Evolutionary conservation across 2,113 vertebrate species (phyloP).

Genomic region (Marmota monax): DNA sequence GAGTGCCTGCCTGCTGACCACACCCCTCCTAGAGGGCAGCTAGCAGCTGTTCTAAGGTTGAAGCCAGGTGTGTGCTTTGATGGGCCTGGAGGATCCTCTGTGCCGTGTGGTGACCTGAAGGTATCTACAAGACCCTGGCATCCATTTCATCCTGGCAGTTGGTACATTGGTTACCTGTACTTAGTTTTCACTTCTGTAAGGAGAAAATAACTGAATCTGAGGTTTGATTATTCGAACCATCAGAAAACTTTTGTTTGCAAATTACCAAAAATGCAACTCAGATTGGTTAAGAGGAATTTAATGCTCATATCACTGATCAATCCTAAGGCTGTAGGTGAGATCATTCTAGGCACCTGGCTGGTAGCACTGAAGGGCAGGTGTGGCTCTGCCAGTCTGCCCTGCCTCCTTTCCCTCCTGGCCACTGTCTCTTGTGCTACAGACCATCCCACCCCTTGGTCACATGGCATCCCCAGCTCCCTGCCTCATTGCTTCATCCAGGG

Average conservation of each 20-base stretch:
- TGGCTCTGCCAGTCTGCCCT: too few species aligned
- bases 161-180: neutral
- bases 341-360: too few species aligned
- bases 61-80: too few species aligned
- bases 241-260: neutral
- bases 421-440: too few species aligned
- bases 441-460: too few species aligned
- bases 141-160: too few species aligned
- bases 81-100: neutral
- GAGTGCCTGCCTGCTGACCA: neutral
- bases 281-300: neutral
- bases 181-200: neutral
- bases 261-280: neutral
- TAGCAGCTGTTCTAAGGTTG: neutral
- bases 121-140: neutral
- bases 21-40: neutral
- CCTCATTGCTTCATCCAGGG: too few species aligned
- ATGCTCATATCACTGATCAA: neutral
- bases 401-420: too few species aligned
- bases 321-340: too few species aligned
- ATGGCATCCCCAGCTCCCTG: too few species aligned
- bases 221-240: neutral
- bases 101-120: accelerated
- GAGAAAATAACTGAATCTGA: neutral
- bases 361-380: too few species aligned